A percentile compares a stretch with the other conserved stretches of the same genome.
These are phyloP conservation scores for Mormyrus hasselquistii DNA, from an alignment of 2,797 vertebrate genomes.

Conservation along the genomic window DNA sequence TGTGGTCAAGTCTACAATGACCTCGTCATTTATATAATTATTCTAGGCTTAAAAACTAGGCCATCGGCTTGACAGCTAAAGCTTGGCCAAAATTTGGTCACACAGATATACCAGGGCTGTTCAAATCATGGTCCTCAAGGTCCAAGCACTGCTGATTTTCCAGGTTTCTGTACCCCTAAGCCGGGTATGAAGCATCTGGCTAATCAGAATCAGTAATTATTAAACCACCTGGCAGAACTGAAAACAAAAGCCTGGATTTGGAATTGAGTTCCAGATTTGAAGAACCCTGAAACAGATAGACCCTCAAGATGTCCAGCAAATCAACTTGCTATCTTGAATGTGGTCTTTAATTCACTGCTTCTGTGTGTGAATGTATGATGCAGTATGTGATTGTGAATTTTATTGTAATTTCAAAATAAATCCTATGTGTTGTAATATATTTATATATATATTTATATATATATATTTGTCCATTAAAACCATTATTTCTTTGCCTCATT, in stretches of 20 bases:
- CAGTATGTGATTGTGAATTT: not conserved
- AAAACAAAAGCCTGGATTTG: not conserved
- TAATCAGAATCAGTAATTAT: not conserved
- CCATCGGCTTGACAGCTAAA: not conserved
- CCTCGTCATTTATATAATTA: not conserved
- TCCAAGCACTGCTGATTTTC: not conserved
- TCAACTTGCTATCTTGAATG: not conserved
- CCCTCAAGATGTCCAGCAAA: not conserved
- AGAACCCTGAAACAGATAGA: not conserved
- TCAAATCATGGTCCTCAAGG: not conserved
- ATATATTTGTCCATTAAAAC: not conserved
- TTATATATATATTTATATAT: not conserved
- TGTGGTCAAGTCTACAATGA: not conserved
- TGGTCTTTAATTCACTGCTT: not conserved
- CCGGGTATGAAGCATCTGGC: not conserved
- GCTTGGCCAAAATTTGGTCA: not conserved
- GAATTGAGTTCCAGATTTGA: not conserved
- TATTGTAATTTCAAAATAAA: not conserved
- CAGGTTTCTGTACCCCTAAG: not conserved
- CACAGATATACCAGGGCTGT: not conserved
- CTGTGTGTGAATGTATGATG: not conserved
- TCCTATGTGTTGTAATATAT: not conserved
- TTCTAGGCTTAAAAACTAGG: not conserved
- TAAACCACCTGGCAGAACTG: not conserved
- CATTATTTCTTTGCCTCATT: not conserved